Percentiles rank a stretch among this genome's conserved stretches.
phyloP scores from a whole-genome alignment of 2,888 invertebrate genomes.

The Epicampocera succincta region DNA sequence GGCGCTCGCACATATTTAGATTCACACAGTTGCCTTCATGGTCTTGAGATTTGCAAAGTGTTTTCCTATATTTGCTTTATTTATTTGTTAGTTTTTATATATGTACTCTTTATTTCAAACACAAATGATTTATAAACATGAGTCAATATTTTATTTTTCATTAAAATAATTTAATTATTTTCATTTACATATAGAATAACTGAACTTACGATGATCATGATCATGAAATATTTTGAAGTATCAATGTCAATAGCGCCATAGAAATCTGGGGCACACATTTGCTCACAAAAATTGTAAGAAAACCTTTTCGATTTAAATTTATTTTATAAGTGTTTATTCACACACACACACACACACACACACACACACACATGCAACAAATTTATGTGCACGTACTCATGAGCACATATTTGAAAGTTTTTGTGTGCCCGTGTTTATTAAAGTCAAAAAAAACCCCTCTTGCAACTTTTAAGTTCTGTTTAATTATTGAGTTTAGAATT shows the following conservation, averaged over 20 bases:
- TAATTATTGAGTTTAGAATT: no score
- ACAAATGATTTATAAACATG: slow-evolving; percentile 46
- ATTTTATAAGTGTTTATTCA: neutral
- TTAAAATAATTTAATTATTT: slow-evolving; percentile 4
- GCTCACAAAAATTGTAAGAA: neutral
- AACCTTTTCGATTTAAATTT: neutral
- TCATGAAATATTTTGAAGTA: slow-evolving; percentile 38
- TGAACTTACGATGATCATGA: slow-evolving; percentile 39
- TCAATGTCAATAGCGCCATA: slow-evolving; percentile 54
- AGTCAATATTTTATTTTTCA: slow-evolving; percentile 45
- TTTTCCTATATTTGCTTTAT: slow-evolving; percentile 22
- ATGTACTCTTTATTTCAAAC: neutral
- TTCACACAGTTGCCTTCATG: slow-evolving; percentile 47
- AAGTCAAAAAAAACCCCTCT: no score
- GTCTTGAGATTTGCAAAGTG: slow-evolving; percentile 37
- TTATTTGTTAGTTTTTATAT: neutral
- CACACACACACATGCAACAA: no score
- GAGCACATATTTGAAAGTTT: no score
- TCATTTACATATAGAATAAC: slow-evolving; percentile 2
- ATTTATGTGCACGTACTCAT: no score
- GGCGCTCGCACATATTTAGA: neutral
- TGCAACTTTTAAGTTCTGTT: no score
- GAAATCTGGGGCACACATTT: slow-evolving; percentile 29
- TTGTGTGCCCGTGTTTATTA: no score
- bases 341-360: no score